Conservation (phyloP, 2,797 vertebrate genomes). For the Ambastaia sidthimunki region DNA sequence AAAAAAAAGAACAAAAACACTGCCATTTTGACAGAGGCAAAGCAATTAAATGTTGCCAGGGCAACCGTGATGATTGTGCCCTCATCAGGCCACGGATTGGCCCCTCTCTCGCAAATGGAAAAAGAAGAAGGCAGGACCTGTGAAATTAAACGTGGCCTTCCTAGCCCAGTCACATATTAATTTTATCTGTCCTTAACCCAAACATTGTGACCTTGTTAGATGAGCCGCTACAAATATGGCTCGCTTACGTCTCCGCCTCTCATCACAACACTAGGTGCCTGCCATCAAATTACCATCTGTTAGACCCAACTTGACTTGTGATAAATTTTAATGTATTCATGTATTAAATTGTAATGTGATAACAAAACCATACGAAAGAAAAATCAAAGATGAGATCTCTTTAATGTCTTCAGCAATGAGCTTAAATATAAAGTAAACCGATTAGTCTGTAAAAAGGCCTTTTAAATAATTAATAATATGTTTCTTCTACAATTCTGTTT, state of each 20-base stretch:
- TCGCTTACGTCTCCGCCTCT: constrained; percentile 21
- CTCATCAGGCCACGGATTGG: constrained; percentile 57
- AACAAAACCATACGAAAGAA: not conserved
- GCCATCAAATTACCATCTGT: constrained; percentile 6
- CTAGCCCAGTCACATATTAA: constrained; percentile 53
- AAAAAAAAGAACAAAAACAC: constrained; percentile 58
- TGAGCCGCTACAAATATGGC: constrained; percentile 29
- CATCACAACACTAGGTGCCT: constrained; percentile 23
- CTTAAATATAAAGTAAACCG: not conserved
- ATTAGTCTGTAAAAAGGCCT: not conserved
- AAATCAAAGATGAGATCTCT: not conserved
- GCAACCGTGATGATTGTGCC: constrained; percentile 58
- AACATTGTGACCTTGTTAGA: constrained; percentile 52
- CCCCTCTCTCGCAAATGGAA: constrained; percentile 46
- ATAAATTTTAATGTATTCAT: too few species aligned
- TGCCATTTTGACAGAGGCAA: constrained; percentile 59
- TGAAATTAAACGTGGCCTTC: constrained; percentile 58
- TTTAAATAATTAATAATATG: not conserved
- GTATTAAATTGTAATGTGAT: not conserved
- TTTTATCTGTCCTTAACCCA: constrained; percentile 50
- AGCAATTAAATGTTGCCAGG: constrained; percentile 64
- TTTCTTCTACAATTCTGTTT: not conserved
- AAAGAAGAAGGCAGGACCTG: constrained; percentile 55
- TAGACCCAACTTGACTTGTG: not conserved
- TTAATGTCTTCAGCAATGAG: not conserved